Evolutionary conservation across 2,888 invertebrate species (phyloP).

Genomic region (Drosophila sordidula): DNA sequence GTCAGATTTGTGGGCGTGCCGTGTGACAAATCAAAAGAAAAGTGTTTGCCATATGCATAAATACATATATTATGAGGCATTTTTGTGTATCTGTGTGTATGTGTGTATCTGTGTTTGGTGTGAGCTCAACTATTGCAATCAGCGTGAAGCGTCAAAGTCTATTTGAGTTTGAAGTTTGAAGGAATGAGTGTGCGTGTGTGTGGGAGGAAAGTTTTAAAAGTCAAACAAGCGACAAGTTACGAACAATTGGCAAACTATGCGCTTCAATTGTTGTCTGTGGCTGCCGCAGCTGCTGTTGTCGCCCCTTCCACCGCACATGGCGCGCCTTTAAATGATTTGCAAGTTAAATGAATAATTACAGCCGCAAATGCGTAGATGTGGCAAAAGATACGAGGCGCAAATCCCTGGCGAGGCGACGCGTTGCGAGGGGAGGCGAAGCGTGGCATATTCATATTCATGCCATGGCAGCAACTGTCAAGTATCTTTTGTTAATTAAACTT

Average conservation of each 20-base stretch:
- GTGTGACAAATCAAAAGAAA: conserved; percentile 47
- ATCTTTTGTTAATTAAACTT: conserved; percentile 81
- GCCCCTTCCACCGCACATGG: conserved; percentile 9
- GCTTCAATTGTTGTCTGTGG: conserved; percentile 68
- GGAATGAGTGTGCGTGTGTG: not conserved
- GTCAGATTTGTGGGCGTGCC: conserved; percentile 24
- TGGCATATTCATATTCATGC: conserved; percentile 73
- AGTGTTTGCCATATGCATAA: conserved; percentile 56
- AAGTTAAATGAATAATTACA: conserved; percentile 80
- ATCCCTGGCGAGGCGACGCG: not conserved
- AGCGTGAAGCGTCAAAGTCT: conserved; percentile 77
- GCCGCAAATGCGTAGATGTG: conserved; percentile 61
- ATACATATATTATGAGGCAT: conserved; percentile 58
- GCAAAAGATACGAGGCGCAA: conserved; percentile 5
- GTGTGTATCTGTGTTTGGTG: conserved; percentile 10
- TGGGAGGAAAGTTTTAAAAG: conserved; percentile 67
- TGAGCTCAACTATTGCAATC: conserved; percentile 70
- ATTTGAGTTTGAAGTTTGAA: conserved; percentile 66
- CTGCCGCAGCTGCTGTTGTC: conserved; percentile 1
- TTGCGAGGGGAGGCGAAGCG: not conserved
- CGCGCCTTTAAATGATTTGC: conserved; percentile 70
- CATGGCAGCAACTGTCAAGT: conserved; percentile 75
- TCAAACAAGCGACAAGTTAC: conserved; percentile 70
- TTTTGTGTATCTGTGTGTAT: not conserved
- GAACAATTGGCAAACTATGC: conserved; percentile 77